Base-by-base conservation (phyloP, 2,888 invertebrate genomes). In the Carabus problematicus region DNA sequence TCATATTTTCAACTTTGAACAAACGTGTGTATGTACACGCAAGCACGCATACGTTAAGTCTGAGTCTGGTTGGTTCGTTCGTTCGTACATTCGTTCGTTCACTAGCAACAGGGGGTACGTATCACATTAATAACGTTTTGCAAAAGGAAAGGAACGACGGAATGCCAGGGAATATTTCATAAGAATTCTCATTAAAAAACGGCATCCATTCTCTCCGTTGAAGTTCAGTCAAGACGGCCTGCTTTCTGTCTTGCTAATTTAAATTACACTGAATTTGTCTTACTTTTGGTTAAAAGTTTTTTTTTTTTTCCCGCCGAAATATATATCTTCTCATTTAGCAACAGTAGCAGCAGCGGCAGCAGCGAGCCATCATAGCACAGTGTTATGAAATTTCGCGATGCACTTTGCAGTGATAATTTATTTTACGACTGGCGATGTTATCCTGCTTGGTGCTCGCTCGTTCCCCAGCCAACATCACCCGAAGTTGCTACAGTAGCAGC, bases 241-340 rank as follows among this genome's bases (percentile, higher is more conserved):
- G 69, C 69, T 69, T 69, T 69, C 69, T 69, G 69, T 69, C 69
- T 69, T 62, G 69, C 69, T 69, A 69, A 69, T 69, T 69, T 69
- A 69, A 69, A 69, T 69, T 69, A 69, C 69, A 69, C 62, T 29
- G 69, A 69, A 69, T 69, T 69, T 69, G 62, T 69, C 69, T 69
- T 69, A 69, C 69, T 69, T 69, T 69, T 69, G 69, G 69, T 69
- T 69, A 69, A 69, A 69, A 69, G 69, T 69, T 69, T 69, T 66
- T 69, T 69, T 62, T 69, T 69, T 69, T 66, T 69, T 69, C 69
- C 55, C 69, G 55, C 69, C 69, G 69, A 69, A 61, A 61, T 69
- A 69, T 62, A 69, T 69, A 69, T 69, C 69, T 69, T 69, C 69
- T 69, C 69, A 69, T 69, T 69, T 69, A 69, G 62, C 29, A 68